phyloP scores from a whole-genome alignment of 1,140 invertebrate genomes.

The Zophobas atratus region DNA sequence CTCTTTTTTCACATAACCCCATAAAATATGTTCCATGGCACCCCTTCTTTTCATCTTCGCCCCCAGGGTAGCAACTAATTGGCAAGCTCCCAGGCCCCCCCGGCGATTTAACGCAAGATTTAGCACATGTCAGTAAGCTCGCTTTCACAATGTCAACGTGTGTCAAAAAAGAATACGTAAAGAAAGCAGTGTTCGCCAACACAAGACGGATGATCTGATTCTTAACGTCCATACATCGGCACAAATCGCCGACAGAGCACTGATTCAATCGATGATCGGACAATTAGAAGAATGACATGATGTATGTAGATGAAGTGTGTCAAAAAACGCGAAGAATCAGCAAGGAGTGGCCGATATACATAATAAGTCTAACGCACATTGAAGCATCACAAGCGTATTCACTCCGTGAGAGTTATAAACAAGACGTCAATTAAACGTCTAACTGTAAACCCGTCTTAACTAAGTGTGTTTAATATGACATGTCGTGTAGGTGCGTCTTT shows the following conservation, averaged over 20 bases:
- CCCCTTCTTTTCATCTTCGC: too few species aligned
- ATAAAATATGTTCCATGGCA: too few species aligned
- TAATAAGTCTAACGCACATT: conserved; percentile 19
- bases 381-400: neutral
- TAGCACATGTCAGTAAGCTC: too few species aligned
- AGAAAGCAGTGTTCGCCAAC: too few species aligned
- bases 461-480: conserved; percentile 22
- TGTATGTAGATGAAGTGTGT: conserved; percentile 16
- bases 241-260: neutral
- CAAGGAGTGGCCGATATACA: conserved; percentile 8
- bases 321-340: conserved; percentile 10
- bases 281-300: conserved; percentile 11
- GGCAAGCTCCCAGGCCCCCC: too few species aligned
- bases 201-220: too few species aligned
- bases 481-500: conserved; percentile 32
- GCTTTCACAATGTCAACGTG: too few species aligned
- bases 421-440: conserved; percentile 44
- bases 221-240: too few species aligned
- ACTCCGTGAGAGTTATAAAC: conserved; percentile 40
- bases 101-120: too few species aligned
- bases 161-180: too few species aligned
- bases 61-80: too few species aligned
- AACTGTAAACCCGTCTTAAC: conserved; percentile 42
- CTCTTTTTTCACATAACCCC: too few species aligned
- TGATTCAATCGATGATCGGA: neutral